Conservation (phyloP, 2,113 vertebrate species). For the Podarcis raffonei region DNA sequence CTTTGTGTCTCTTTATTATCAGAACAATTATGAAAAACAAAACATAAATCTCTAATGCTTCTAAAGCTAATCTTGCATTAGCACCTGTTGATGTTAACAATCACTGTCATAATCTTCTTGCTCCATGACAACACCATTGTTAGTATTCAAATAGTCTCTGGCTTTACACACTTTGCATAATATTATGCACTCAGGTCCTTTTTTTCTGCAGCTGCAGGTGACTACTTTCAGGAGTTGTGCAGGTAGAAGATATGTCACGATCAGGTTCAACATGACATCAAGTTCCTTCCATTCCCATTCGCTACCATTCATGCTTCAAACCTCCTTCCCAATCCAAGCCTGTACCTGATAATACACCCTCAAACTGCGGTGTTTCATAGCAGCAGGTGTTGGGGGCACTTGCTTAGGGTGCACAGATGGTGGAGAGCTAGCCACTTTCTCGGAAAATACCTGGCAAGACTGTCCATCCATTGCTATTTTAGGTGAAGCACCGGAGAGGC, state of each 20-base stretch:
- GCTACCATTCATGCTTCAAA: not conserved
- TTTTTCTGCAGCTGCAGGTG: not conserved
- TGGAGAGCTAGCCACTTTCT: not conserved
- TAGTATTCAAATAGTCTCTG: not conserved
- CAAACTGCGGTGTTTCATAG: not conserved
- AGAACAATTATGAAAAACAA: not conserved
- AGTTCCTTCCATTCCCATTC: not conserved
- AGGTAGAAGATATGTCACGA: not conserved
- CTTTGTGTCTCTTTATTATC: not conserved
- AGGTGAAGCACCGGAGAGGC: not conserved
- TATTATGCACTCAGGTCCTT: not conserved
- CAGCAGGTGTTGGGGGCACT: not conserved
- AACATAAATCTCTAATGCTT: not conserved
- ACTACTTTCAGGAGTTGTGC: not conserved
- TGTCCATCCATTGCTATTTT: not conserved
- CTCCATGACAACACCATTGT: not conserved
- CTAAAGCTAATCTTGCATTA: not conserved
- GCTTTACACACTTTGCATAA: not conserved
- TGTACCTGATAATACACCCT: not conserved
- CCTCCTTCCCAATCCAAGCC: not conserved
- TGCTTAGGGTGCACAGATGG: not conserved
- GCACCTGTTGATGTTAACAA: not conserved
- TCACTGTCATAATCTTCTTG: not conserved
- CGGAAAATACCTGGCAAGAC: not conserved
- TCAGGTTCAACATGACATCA: not conserved